Percentiles rank a stretch among this genome's conserved stretches.
Evolutionary conservation across 2,797 vertebrate species (phyloP).

Genomic region (Halcyon smyrnensis): DNA sequence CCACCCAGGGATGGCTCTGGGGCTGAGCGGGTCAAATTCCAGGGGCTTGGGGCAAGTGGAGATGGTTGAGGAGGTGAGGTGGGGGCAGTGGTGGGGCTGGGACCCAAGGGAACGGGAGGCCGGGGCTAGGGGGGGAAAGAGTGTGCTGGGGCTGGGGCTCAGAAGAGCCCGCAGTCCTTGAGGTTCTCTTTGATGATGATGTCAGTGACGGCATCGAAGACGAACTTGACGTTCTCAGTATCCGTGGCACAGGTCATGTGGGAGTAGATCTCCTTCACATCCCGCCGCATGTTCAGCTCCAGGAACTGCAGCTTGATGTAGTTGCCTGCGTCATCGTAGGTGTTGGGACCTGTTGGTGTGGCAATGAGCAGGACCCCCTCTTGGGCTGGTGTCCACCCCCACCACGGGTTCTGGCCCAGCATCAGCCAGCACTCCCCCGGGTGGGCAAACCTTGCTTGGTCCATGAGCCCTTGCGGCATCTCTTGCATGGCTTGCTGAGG

Average conservation of each 20-base stretch:
- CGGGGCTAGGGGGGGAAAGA: background rate
- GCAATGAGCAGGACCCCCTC: background rate
- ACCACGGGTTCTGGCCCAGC: background rate
- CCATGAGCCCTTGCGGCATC: accelerated
- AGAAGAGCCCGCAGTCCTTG: conserved; percentile 98
- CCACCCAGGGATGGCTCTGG: background rate
- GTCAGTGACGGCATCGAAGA: conserved; percentile 97
- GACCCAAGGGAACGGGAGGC: background rate
- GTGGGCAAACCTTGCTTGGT: background rate
- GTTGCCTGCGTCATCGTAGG: conserved; percentile 92
- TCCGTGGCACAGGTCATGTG: conserved; percentile 99
- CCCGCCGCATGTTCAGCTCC: conserved; percentile 92
- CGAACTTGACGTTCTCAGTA: conserved; percentile 98
- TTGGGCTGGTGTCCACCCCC: background rate
- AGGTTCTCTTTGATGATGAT: conserved; percentile 99
- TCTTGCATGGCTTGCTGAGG: background rate
- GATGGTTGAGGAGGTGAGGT: background rate
- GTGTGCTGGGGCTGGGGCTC: conserved; percentile 39
- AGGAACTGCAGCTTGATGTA: conserved; percentile 98
- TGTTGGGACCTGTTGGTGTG: conserved; percentile 88
- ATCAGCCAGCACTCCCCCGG: background rate
- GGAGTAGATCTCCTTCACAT: conserved; percentile 96
- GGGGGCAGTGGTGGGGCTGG: background rate
- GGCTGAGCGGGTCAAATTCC: background rate
- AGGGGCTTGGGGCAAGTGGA: background rate